Conservation (phyloP, 1,140 invertebrate species). For the Dufourea novaeangliae region DNA sequence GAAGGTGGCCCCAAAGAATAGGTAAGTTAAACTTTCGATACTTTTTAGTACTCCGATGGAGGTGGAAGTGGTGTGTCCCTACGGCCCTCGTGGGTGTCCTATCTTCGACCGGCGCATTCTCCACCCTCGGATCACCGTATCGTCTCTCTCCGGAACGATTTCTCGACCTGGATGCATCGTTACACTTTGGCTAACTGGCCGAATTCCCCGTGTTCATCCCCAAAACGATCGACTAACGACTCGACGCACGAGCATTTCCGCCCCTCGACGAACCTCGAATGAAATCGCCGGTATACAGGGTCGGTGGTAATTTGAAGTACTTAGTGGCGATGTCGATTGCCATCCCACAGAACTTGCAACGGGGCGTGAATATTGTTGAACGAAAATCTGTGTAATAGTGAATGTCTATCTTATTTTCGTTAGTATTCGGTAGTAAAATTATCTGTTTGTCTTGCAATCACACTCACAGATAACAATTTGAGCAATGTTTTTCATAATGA, state of each 20-base stretch:
- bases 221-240: conserved; percentile 74
- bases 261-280: conserved; percentile 61
- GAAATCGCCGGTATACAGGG: conserved; percentile 58
- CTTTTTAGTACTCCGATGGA: conserved; percentile 44
- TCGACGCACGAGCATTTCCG: conserved; percentile 63
- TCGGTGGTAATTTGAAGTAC: conserved; percentile 58
- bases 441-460: too few species aligned
- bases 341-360: conserved; percentile 41
- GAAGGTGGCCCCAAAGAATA: conserved; percentile 23
- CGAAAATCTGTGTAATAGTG: too few species aligned
- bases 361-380: conserved; percentile 12
- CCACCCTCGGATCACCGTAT: conserved; percentile 59
- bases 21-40: conserved; percentile 62
- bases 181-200: conserved; percentile 74
- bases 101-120: conserved; percentile 58
- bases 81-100: conserved; percentile 71
- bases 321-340: conserved; percentile 59
- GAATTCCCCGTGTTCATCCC: conserved; percentile 68
- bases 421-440: too few species aligned
- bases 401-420: too few species aligned
- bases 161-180: conserved; percentile 72
- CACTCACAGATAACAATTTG: too few species aligned
- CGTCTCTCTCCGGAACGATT: conserved; percentile 64
- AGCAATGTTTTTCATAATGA: too few species aligned
- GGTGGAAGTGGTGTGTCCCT: conserved; percentile 52